These are phyloP conservation scores for Brachionus calyciflorus DNA, from an alignment of 1,140 invertebrate genomes.

Conservation along the genomic window DNA sequence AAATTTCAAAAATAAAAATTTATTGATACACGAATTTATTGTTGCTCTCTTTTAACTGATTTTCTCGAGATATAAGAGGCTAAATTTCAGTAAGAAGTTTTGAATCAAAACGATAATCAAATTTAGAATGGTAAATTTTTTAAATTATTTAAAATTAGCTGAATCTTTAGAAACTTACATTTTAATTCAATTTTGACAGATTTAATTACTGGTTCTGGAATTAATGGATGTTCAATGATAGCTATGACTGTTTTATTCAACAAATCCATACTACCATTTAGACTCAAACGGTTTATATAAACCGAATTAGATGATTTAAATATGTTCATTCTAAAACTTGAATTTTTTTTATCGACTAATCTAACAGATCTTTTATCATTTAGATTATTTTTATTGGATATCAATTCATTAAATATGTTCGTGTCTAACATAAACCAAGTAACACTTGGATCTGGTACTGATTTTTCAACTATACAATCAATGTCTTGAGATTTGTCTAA, in stretches of 20 bases:
- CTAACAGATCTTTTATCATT: not conserved
- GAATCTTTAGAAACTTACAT: not conserved
- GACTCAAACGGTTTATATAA: not conserved
- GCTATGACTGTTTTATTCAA: not conserved
- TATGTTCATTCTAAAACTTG: not conserved
- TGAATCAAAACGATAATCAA: too few relatives aligned
- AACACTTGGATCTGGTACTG: not conserved
- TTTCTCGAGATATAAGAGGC: too few relatives aligned
- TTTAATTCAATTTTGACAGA: not conserved
- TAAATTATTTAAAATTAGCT: too few relatives aligned
- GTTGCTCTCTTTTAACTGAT: too few relatives aligned
- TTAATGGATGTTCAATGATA: constrained; percentile 11
- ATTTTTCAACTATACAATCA: not conserved
- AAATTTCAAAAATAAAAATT: too few relatives aligned
- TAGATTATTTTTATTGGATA: not conserved
- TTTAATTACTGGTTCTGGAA: not conserved
- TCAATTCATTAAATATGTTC: not conserved
- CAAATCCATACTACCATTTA: not conserved
- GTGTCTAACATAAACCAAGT: constrained; percentile 17
- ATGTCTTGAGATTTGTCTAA: not conserved
- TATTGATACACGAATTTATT: too few relatives aligned
- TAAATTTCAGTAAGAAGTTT: too few relatives aligned
- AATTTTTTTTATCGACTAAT: constrained; percentile 19
- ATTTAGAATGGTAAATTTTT: too few relatives aligned
- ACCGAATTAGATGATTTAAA: not conserved